Evolutionary conservation across 2,113 vertebrate species (phyloP), one percentile per base, ranked within the genome.

Genomic region (Proterorhinus semilunaris): DNA sequence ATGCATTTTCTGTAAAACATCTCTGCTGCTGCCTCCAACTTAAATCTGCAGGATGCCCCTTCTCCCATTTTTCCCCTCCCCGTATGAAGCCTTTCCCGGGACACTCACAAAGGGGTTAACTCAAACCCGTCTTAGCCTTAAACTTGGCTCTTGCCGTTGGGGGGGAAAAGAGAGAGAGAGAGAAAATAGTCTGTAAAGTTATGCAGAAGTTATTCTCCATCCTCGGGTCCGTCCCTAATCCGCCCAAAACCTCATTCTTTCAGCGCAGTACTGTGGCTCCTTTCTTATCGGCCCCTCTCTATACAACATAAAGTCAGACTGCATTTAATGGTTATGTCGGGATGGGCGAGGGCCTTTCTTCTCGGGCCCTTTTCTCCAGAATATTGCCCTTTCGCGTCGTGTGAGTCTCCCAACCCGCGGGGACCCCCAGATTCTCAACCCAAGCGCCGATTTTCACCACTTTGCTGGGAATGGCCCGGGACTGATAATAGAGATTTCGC

Each of bases 401-500:
- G 98, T 98, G 98, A 99, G 98, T 98, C 95, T 96, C 94, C 94
- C 96, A 97, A 95, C 96, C 96, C 93, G 92, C 90, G 83, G 92
- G 94, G 96, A 98, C 96, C 96, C 87, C 93, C 93, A 95, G 95
- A 95, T 98, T 98, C 95, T 95, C 95, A 96, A 98, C 96, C 95
- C 92, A 94, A 95, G 93, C 93, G 55, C 93, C 62, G 95, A 96
- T 96, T 95, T 95, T 96, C 95, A 96, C 93, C 91, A 95, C 95
- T 95, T 96, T 90, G 95, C 98, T 98, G 98, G 96, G 97, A 99
- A 99, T 96, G 91, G 96, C 94, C 55, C 85, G 92, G 92, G 92
- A 90, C 91, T 95, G 94, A 98, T 98, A 99, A 99, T 98, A 98
- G 98, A 99, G 98, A 98, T 98, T 98, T 99, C 96, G 94, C 96